These are phyloP conservation scores for Micrasema minimum DNA, from an alignment of 1,140 invertebrate genomes.

Conservation along the genomic window DNA sequence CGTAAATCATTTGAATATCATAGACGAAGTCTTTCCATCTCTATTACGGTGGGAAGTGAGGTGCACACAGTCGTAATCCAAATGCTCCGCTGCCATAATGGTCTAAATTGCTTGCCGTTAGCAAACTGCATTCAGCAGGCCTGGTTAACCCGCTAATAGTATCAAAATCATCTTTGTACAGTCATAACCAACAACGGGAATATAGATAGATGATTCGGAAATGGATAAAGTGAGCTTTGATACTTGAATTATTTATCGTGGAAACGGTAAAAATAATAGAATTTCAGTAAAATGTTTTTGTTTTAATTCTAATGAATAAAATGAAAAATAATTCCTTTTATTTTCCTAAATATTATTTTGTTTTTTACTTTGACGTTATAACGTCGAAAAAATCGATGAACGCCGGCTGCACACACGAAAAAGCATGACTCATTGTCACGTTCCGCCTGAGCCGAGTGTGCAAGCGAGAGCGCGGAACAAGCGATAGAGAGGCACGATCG, in stretches of 20 bases:
- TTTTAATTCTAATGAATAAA: background rate
- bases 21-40: background rate
- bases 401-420: too few species aligned
- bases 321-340: too few species aligned
- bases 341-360: too few species aligned
- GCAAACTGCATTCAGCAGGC: conserved; percentile 12
- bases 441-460: too few species aligned
- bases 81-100: conserved; percentile 12
- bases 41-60: background rate
- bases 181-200: background rate
- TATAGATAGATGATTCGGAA: background rate
- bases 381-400: too few species aligned
- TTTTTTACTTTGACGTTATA: too few species aligned
- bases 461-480: too few species aligned
- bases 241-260: background rate
- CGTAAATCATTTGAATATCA: too few species aligned
- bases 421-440: too few species aligned
- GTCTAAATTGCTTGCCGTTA: background rate
- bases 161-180: background rate
- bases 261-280: background rate
- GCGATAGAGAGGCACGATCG: too few species aligned
- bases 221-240: background rate
- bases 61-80: conserved; percentile 1
- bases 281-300: background rate
- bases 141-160: conserved; percentile 10